Percentiles rank a stretch among this genome's conserved stretches.
Conservation (phyloP, 1,140 invertebrate species). For the Theocolax elegans region DNA sequence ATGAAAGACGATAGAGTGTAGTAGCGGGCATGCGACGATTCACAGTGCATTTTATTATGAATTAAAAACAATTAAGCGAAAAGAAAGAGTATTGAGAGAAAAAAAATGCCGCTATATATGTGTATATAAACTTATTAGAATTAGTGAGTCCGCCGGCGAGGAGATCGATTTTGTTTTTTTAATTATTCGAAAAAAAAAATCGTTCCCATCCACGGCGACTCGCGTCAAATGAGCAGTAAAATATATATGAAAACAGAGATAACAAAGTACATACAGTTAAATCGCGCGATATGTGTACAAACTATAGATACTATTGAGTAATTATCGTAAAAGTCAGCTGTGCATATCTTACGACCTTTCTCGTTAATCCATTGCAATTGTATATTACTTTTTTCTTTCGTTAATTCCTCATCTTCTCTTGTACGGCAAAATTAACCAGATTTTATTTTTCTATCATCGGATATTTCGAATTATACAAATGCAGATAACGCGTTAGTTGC, state of each 20-base stretch:
- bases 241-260: constrained; percentile 15
- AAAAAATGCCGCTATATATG: constrained; percentile 33
- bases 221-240: constrained; percentile 10
- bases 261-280: constrained; percentile 37
- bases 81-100: constrained; percentile 8
- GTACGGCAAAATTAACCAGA: too few species aligned
- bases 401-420: neutral
- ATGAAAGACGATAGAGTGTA: constrained; percentile 41
- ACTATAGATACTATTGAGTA: constrained; percentile 34
- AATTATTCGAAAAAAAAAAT: neutral
- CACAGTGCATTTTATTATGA: constrained; percentile 29
- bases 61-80: constrained; percentile 19
- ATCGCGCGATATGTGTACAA: constrained; percentile 36
- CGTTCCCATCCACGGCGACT: neutral
- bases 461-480: constrained; percentile 23
- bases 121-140: constrained; percentile 30
- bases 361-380: too few species aligned
- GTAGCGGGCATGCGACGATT: constrained; percentile 29
- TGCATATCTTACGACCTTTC: constrained; percentile 22
- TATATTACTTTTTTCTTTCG: neutral
- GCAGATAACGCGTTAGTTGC: neutral
- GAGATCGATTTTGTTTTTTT: constrained; percentile 17
- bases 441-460: neutral
- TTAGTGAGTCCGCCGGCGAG: neutral
- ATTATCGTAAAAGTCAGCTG: constrained; percentile 38